Percentiles rank a stretch among this genome's conserved stretches.
These are phyloP conservation scores for Adineta ricciae DNA, from an alignment of 2,888 invertebrate genomes.

Conservation along the genomic window DNA sequence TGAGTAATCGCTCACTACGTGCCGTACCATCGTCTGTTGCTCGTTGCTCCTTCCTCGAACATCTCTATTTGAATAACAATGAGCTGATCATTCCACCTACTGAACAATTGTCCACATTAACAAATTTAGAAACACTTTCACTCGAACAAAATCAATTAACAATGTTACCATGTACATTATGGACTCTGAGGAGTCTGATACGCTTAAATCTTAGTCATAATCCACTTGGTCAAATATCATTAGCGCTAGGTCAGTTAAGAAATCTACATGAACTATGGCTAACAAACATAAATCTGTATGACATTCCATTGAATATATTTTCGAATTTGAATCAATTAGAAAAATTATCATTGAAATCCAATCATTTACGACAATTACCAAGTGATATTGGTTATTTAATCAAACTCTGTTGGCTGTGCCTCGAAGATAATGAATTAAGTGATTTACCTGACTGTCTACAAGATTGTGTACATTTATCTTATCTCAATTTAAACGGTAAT, in stretches of 20 bases:
- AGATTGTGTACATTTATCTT: constrained; percentile 1
- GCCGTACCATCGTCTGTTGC: constrained; percentile 23
- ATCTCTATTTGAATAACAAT: constrained; percentile 30
- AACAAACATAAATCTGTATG: constrained; percentile 14
- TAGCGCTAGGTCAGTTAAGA: not conserved
- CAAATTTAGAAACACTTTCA: constrained; percentile 26
- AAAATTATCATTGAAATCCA: constrained; percentile 29
- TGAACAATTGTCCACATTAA: constrained; percentile 12
- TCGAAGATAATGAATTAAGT: constrained; percentile 31
- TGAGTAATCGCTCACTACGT: constrained; percentile 24
- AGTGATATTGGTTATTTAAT: constrained; percentile 20
- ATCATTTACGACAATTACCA: constrained; percentile 23
- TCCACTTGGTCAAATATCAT: constrained; percentile 16
- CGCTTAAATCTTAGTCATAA: constrained; percentile 33
- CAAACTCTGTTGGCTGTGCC: constrained; percentile 24
- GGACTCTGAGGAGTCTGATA: constrained; percentile 20
- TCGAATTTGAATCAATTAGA: constrained; percentile 24
- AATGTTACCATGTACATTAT: constrained; percentile 26
- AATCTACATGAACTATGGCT: constrained; percentile 31
- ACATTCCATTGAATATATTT: constrained; percentile 27
- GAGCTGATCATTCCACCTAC: constrained; percentile 25
- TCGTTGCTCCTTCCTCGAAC: not conserved
- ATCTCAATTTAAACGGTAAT: constrained; percentile 29
- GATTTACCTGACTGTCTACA: constrained; percentile 22
- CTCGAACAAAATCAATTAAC: constrained; percentile 31